These are phyloP conservation scores for Portevinia maculata DNA, from an alignment of 2,888 invertebrate species.

Conservation along the genomic window DNA sequence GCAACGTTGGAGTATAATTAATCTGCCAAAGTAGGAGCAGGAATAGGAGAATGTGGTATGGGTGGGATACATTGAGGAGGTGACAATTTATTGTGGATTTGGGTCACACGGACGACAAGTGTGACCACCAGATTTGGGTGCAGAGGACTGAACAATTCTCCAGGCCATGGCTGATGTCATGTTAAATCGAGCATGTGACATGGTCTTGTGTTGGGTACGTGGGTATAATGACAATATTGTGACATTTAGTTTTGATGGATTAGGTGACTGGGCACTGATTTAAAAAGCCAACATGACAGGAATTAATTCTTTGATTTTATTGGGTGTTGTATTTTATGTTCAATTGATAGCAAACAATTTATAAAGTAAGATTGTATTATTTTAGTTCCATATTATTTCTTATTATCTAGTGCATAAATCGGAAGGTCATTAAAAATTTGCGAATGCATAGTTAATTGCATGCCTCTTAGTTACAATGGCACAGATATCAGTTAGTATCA, in stretches of 20 bases:
- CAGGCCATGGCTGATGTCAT: slow-evolving; percentile 46
- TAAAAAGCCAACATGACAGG: slow-evolving; percentile 36
- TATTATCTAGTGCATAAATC: too few species aligned
- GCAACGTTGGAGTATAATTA: slow-evolving; percentile 58
- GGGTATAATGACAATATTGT: slow-evolving; percentile 49
- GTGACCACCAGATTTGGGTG: slow-evolving; percentile 43
- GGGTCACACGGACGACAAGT: slow-evolving; percentile 46
- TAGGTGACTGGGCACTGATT: slow-evolving; percentile 24
- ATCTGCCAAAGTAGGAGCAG: slow-evolving; percentile 33
- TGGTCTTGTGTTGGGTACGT: slow-evolving; percentile 32
- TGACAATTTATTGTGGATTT: slow-evolving; percentile 38
- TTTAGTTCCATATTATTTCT: too few species aligned
- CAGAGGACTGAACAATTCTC: slow-evolving; percentile 10
- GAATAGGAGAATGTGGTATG: slow-evolving; percentile 1
- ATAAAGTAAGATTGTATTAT: too few species aligned
- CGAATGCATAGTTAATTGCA: too few species aligned
- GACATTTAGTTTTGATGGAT: slow-evolving; percentile 41
- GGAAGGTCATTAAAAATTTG: too few species aligned
- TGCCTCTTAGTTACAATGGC: too few species aligned
- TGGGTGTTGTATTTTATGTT: slow-evolving; percentile 9
- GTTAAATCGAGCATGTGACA: slow-evolving; percentile 57
- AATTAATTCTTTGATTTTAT: slow-evolving; percentile 43
- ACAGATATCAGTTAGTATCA: too few species aligned
- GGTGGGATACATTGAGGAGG: slow-evolving; percentile 24
- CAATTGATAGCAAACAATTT: too few species aligned